Conservation (phyloP, 2,797 vertebrate species). For the Valencia hispanica region DNA sequence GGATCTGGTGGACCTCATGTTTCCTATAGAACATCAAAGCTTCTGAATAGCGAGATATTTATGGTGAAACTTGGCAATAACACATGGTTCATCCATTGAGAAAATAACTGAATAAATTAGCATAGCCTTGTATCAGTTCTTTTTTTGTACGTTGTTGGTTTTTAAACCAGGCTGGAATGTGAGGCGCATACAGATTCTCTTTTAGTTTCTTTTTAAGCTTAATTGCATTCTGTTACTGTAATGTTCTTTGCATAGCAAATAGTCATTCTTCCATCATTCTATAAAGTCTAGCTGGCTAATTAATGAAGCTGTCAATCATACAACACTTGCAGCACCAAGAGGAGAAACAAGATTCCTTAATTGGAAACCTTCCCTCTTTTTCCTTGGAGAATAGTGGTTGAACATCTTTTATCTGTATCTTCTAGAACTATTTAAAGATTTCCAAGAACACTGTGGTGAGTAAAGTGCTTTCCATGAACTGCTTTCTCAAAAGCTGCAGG, state of each 20-base stretch:
- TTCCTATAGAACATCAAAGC: neutral
- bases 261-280: constrained; percentile 36
- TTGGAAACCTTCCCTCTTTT: constrained; percentile 33
- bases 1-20: neutral
- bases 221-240: constrained; percentile 27
- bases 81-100: neutral
- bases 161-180: constrained; percentile 19
- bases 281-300: constrained; percentile 44
- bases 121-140: neutral
- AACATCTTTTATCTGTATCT: constrained; percentile 15
- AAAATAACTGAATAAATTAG: neutral
- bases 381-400: constrained; percentile 20
- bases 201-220: constrained; percentile 33
- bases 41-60: neutral
- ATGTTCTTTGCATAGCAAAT: constrained; percentile 22
- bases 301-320: constrained; percentile 57
- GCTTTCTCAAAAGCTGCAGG: constrained; percentile 7
- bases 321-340: constrained; percentile 17
- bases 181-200: constrained; percentile 13
- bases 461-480: constrained; percentile 9
- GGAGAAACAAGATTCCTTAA: constrained; percentile 43
- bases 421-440: constrained; percentile 27
- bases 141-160: constrained; percentile 22
- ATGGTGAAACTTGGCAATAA: neutral
- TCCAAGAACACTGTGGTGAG: constrained; percentile 2